A percentile compares a stretch with the other conserved stretches of the same genome.
These are phyloP conservation scores for Tor tambroides DNA, from an alignment of 2,113 vertebrate genomes.

Conservation along the genomic window DNA sequence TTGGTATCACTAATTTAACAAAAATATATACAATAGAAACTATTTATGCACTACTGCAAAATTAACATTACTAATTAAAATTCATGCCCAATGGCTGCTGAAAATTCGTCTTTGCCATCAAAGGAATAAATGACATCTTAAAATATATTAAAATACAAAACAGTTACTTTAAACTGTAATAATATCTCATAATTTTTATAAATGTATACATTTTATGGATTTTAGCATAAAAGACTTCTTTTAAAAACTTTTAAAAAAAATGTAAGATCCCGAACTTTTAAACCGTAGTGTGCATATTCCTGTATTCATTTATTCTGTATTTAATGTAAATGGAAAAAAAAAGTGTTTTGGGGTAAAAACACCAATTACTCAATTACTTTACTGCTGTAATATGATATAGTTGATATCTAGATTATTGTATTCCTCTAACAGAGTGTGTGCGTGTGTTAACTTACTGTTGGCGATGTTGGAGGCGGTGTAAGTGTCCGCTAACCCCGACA, in stretches of 20 bases:
- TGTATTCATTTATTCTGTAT: neutral
- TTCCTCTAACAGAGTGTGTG: neutral
- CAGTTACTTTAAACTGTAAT: neutral
- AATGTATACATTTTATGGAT: too few species aligned
- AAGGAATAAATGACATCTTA: neutral
- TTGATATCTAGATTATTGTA: neutral
- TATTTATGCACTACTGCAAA: too few species aligned
- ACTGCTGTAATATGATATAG: neutral
- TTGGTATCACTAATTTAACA: too few species aligned
- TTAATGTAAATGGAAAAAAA: neutral
- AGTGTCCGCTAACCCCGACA: slow-evolving; percentile 90
- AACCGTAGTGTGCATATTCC: too few species aligned
- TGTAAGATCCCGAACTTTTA: too few species aligned
- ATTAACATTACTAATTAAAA: too few species aligned
- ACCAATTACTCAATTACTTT: neutral
- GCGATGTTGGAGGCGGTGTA: slow-evolving; percentile 92
- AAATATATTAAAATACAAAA: neutral
- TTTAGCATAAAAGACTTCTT: too few species aligned
- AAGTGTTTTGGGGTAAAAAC: too few species aligned
- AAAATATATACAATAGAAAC: too few species aligned
- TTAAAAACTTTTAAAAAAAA: too few species aligned
- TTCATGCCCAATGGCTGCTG: neutral
- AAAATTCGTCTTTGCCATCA: neutral
- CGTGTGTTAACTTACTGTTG: slow-evolving; percentile 84
- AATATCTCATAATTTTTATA: neutral